Evolutionary conservation across 2,113 vertebrate species (phyloP), one percentile per base, ranked within the genome.

Genomic region (Toxotes chatareus): DNA sequence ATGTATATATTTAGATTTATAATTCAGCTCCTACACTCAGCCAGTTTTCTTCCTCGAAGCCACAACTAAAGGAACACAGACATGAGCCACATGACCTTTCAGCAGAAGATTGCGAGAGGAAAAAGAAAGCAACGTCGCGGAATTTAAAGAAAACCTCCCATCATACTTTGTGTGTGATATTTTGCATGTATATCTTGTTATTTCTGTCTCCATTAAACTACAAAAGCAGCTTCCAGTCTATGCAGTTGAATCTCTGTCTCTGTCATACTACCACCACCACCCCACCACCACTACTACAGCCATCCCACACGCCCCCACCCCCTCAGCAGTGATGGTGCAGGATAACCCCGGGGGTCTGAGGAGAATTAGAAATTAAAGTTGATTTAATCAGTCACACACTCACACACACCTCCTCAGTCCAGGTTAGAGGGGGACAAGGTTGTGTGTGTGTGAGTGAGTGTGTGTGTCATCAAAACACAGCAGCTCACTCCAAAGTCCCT

Each of bases 311-410:
- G 27, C n/a, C 11, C 40, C 36, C 49, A 56, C 67, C 68, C 73
- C 60, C 76, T 51, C 70, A 65, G 80, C 46, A 23, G 70, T 70
- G 86, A 90, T 88, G 80, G 60, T 56, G 56, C 73, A 53, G 69
- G 80, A 86, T 89, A 90, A 93, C 91, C 84, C 82, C 27, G 8
- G 68, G 77, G 86, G 79, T 79, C 56, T 72, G 80, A 88, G 79
- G 79, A 85, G 82, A 90, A 92, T 90, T 80, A 85, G 72, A 90
- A 89, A 88, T 88, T 46, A 86, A 84, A 91, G 91, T 89, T 89
- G 85, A 93, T 94, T 89, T 86, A 87, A 91, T 95, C 92, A 88
- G 73, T 64, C 47, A 3, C 59, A 77, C 46, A 14, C 62, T 70
- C 86, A 65, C 63, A 79, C 68, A 78, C 77, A 84, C 82, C 68